A percentile compares a stretch with the other conserved stretches of the same genome.
phyloP scores from a whole-genome alignment of 2,113 vertebrate species.

The Plestiodon gilberti region DNA sequence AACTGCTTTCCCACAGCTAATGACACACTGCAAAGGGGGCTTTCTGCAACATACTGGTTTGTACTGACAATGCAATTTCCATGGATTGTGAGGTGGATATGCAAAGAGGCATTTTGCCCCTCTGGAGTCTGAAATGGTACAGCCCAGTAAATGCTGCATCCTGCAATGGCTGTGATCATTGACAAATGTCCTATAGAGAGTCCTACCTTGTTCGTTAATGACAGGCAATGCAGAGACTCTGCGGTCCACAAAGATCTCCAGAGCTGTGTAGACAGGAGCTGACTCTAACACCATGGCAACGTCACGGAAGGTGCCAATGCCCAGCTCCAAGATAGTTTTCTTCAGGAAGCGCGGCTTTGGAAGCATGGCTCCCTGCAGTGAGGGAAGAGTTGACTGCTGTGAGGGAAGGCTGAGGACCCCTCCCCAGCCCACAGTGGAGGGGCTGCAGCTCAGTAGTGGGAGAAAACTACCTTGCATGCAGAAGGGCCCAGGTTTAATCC shows the following conservation, averaged over 20 bases:
- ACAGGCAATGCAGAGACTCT: slow-evolving; percentile 93
- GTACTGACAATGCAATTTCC: background rate
- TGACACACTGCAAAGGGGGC: background rate
- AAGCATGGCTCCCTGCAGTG: slow-evolving; percentile 77
- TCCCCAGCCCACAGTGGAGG: background rate
- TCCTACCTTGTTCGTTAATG: slow-evolving; percentile 83
- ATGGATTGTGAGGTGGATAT: background rate
- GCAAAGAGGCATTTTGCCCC: background rate
- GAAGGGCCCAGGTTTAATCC: too few relatives aligned
- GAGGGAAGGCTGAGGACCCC: too few relatives aligned
- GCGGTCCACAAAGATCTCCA: slow-evolving; percentile 92
- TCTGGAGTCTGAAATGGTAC: background rate
- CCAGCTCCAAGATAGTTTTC: slow-evolving; percentile 85
- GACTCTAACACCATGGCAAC: slow-evolving; percentile 86
- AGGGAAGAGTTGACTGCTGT: background rate
- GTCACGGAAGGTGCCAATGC: slow-evolving; percentile 91
- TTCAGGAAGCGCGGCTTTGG: slow-evolving; percentile 86
- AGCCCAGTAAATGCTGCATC: background rate
- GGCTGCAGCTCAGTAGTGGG: background rate
- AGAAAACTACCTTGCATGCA: too few relatives aligned
- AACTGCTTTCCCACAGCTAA: background rate
- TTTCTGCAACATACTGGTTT: background rate
- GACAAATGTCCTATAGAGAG: background rate
- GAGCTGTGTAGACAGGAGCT: slow-evolving; percentile 81
- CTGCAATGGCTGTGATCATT: fast-evolving